These are phyloP conservation scores for Prunella strophiata DNA, from an alignment of 2,797 vertebrate species.

Conservation along the genomic window DNA sequence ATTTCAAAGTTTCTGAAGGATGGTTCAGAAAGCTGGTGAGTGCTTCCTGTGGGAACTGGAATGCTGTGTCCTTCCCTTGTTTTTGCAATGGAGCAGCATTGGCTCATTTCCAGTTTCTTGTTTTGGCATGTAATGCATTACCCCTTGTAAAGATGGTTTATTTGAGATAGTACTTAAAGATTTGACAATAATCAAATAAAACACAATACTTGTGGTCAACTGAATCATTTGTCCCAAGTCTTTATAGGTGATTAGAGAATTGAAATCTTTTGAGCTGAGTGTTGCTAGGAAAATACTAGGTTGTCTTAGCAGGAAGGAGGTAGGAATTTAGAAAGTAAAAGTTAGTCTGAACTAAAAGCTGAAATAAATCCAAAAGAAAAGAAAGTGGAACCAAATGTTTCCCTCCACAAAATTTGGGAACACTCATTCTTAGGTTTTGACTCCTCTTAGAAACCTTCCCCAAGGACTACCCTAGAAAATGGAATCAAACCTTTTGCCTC, in stretches of 20 bases:
- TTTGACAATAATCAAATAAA: background rate
- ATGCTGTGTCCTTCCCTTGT: background rate
- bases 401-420: background rate
- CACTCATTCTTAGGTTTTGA: background rate
- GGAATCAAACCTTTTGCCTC: background rate
- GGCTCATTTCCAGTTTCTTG: background rate
- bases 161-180: background rate
- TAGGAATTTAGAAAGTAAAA: background rate
- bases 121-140: background rate
- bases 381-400: constrained; percentile 2
- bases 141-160: background rate
- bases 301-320: background rate
- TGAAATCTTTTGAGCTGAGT: background rate
- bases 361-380: background rate
- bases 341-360: background rate
- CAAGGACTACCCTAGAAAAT: background rate
- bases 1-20: background rate
- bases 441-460: background rate
- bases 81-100: background rate
- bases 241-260: background rate
- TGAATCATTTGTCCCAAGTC: background rate
- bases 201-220: background rate
- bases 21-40: background rate
- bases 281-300: background rate
- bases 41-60: background rate